Evolutionary conservation across 1,140 invertebrate species (phyloP).

Genomic region (Apolygus lucorum): DNA sequence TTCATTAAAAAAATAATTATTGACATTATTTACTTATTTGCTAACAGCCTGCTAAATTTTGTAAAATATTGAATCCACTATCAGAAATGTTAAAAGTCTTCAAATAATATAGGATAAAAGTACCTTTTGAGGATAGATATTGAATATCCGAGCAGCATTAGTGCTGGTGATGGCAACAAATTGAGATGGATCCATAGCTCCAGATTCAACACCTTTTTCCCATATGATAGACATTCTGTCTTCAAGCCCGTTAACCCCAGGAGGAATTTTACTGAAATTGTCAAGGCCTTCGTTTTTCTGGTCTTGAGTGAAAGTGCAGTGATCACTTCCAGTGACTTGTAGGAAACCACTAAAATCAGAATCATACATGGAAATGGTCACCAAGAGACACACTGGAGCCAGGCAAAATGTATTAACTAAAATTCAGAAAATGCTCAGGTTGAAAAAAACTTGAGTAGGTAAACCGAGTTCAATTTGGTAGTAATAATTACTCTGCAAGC

Average conservation of each 20-base stretch:
- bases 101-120: too few species aligned
- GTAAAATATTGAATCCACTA: too few species aligned
- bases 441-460: neutral
- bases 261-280: constrained; percentile 94
- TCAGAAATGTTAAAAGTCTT: too few species aligned
- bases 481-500: constrained; percentile 73
- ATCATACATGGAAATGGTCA: too few species aligned
- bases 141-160: constrained; percentile 95
- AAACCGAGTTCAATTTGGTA: too few species aligned
- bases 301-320: constrained; percentile 89
- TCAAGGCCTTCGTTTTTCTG: constrained; percentile 84
- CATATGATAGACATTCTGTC: constrained; percentile 96
- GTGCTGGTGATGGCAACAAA: constrained; percentile 97
- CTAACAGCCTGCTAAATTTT: too few species aligned
- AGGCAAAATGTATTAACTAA: neutral
- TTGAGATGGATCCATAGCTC: constrained; percentile 77
- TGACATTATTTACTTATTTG: too few species aligned
- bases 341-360: constrained; percentile 46
- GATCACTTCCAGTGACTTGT: constrained; percentile 91
- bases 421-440: neutral
- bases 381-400: too few species aligned
- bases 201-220: constrained; percentile 92
- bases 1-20: too few species aligned
- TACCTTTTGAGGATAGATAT: constrained; percentile 89
- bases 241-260: constrained; percentile 95